These are phyloP conservation scores for Germaria angustata DNA, from an alignment of 2,888 invertebrate species.

Conservation along the genomic window DNA sequence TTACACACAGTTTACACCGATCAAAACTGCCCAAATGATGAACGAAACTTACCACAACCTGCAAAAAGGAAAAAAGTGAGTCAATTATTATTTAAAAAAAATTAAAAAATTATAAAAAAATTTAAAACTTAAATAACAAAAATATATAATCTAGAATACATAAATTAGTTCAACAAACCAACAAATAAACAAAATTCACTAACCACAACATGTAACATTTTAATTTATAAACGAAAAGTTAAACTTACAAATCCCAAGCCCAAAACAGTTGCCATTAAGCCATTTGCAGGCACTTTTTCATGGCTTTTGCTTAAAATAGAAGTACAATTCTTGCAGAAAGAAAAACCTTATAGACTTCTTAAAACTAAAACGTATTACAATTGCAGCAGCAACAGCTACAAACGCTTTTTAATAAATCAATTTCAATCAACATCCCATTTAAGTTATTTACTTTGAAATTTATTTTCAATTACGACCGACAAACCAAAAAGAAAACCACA, in stretches of 20 bases:
- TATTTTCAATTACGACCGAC: slow-evolving; percentile 51
- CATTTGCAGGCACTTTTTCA: neutral
- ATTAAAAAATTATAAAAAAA: neutral
- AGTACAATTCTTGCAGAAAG: neutral
- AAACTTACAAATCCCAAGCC: slow-evolving; percentile 1
- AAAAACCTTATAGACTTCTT: neutral
- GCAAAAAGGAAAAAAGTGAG: neutral
- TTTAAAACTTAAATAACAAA: neutral
- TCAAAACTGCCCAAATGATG: slow-evolving; percentile 15
- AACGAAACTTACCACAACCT: slow-evolving; percentile 13
- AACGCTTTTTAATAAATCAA: slow-evolving; percentile 58
- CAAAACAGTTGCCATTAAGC: slow-evolving; percentile 8
- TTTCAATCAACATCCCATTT: slow-evolving; percentile 60
- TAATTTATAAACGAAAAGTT: slow-evolving; percentile 21
- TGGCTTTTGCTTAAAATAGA: neutral
- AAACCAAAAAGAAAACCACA: slow-evolving; percentile 13
- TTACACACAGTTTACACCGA: neutral
- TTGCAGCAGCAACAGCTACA: neutral
- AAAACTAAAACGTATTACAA: slow-evolving; percentile 6
- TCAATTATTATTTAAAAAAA: slow-evolving; percentile 15
- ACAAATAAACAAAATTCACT: neutral
- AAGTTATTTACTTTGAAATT: slow-evolving; percentile 57
- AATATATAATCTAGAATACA: neutral
- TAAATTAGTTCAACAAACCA: neutral
- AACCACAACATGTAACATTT: slow-evolving; percentile 31